These are phyloP conservation scores for Glaucomys volans DNA, from an alignment of 2,113 vertebrate species.

Conservation along the genomic window DNA sequence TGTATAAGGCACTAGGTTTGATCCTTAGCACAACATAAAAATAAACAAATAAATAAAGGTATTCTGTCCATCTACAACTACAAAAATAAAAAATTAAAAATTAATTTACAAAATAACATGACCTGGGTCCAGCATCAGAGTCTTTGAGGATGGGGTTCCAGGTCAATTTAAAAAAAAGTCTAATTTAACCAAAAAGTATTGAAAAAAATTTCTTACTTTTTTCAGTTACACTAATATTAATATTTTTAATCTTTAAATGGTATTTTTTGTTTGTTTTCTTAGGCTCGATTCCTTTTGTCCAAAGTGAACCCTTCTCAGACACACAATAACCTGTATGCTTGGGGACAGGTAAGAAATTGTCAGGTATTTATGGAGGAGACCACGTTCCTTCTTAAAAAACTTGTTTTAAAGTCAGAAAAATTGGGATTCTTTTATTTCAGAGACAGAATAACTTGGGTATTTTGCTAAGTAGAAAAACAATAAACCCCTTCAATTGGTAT, in stretches of 20 bases:
- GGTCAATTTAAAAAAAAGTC: too few species aligned
- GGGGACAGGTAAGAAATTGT: conserved; percentile 93
- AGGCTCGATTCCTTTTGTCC: conserved; percentile 97
- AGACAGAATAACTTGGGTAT: conserved; percentile 93
- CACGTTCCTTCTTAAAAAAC: background rate
- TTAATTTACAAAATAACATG: too few species aligned
- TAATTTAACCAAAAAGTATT: conserved; percentile 4
- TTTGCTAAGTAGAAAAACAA: conserved; percentile 88
- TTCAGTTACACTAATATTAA: background rate
- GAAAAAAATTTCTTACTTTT: background rate
- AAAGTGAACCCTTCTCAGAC: conserved; percentile 99
- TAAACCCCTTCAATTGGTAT: background rate
- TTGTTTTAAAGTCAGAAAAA: conserved; percentile 28
- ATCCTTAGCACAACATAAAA: too few species aligned
- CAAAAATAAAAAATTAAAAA: too few species aligned
- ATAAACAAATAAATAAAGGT: too few species aligned
- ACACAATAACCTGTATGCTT: conserved; percentile 97
- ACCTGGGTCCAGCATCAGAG: too few species aligned
- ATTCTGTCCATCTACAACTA: too few species aligned
- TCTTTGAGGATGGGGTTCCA: too few species aligned
- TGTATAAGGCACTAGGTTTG: too few species aligned
- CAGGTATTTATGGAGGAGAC: conserved; percentile 8
- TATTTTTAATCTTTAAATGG: conserved; percentile 50
- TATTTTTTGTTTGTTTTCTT: conserved; percentile 76
- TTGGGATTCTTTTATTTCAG: conserved; percentile 83